phyloP scores from a whole-genome alignment of 2,797 vertebrate species.

The Centroberyx gerrardi region DNA sequence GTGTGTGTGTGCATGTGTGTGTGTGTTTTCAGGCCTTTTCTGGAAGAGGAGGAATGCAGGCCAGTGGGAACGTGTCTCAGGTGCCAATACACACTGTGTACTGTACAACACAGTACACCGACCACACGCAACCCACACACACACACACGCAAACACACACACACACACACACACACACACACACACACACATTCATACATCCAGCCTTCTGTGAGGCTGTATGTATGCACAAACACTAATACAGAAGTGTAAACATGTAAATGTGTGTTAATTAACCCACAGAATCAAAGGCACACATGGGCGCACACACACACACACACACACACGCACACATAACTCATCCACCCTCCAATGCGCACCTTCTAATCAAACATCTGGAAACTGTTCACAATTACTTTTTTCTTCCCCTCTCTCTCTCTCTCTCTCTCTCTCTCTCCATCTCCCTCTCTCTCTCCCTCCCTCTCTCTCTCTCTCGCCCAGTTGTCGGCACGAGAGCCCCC shows the following conservation, averaged over 20 bases:
- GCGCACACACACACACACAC: constrained; percentile 15
- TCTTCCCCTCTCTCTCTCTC: constrained; percentile 20
- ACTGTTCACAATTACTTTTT: constrained; percentile 60
- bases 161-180: constrained; percentile 5
- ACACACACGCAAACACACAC: constrained; percentile 15
- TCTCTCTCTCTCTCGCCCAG: constrained; percentile 28
- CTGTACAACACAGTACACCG: constrained; percentile 27
- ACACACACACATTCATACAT: background rate
- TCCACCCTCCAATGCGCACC: constrained; percentile 66
- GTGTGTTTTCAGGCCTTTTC: constrained; percentile 50
- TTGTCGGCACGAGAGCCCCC: constrained; percentile 48
- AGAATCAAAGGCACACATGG: constrained; percentile 8
- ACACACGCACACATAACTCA: constrained; percentile 61
- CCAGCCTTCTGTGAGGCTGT: background rate
- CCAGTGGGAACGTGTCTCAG: constrained; percentile 74
- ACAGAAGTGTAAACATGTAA: constrained; percentile 9
- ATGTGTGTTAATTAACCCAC: constrained; percentile 43
- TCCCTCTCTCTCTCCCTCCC: constrained; percentile 11
- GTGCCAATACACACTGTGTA: constrained; percentile 38
- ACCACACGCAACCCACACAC: constrained; percentile 46
- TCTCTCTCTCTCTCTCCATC: constrained; percentile 11
- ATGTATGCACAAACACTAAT: constrained; percentile 15
- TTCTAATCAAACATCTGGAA: constrained; percentile 87
- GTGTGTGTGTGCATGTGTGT: background rate
- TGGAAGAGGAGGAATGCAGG: constrained; percentile 72